phyloP scores from a whole-genome alignment of 2,888 invertebrate genomes.

The Acronicta leporina region DNA sequence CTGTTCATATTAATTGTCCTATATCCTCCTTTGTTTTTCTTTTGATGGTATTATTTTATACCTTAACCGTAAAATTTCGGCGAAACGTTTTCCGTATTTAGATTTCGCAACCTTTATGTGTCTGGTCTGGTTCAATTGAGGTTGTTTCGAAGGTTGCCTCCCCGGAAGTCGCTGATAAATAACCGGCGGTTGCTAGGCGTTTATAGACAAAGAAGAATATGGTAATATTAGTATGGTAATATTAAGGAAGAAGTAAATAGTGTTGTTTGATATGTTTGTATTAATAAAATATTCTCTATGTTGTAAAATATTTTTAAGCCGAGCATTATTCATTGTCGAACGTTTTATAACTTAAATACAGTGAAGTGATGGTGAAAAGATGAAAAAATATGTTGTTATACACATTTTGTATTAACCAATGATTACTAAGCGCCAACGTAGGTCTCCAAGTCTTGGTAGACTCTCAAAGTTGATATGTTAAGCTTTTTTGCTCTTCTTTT shows the following conservation, averaged over 20 bases:
- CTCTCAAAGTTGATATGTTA: too few species aligned
- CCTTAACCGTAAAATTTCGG: slow-evolving; percentile 18
- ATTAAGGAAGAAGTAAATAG: slow-evolving; percentile 10
- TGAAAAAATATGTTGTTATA: too few species aligned
- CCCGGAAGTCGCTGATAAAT: slow-evolving; percentile 36
- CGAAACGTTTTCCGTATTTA: slow-evolving; percentile 45
- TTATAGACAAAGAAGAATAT: slow-evolving; percentile 41
- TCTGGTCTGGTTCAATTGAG: slow-evolving; percentile 39
- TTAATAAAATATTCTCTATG: neutral
- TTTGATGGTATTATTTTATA: neutral
- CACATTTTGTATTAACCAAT: too few species aligned
- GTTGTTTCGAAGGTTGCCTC: slow-evolving; percentile 38
- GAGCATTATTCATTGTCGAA: too few species aligned
- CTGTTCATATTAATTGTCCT: neutral
- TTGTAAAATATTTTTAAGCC: neutral
- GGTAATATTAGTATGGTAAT: slow-evolving; percentile 21
- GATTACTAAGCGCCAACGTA: too few species aligned
- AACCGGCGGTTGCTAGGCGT: slow-evolving; percentile 32
- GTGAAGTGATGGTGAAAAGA: too few species aligned
- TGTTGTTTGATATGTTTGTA: neutral
- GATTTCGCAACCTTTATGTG: slow-evolving; percentile 25
- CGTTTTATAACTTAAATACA: too few species aligned
- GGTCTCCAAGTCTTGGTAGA: too few species aligned
- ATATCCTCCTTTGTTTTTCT: neutral
- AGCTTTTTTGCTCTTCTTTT: too few species aligned